phyloP scores from a whole-genome alignment of 2,113 vertebrate species.

The Artemisiospiza belli region DNA sequence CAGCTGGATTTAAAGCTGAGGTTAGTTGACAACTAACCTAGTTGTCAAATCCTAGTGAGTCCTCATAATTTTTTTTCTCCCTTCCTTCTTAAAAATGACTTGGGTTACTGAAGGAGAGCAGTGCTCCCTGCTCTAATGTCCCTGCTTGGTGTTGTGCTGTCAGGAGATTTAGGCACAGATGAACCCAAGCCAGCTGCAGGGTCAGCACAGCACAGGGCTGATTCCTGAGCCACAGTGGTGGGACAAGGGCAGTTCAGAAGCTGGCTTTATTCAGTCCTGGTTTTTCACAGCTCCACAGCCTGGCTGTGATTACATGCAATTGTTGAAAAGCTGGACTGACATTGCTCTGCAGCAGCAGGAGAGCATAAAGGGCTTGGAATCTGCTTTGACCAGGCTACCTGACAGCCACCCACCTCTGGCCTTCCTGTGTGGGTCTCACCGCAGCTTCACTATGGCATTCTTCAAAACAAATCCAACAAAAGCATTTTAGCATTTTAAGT shows the following conservation, averaged over 20 bases:
- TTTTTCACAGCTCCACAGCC: neutral
- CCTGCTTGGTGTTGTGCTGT: neutral
- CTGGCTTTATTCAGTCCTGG: neutral
- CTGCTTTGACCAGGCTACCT: neutral
- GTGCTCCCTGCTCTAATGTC: neutral
- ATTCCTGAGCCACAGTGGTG: fast-evolving
- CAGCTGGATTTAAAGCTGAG: neutral
- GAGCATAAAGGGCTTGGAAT: neutral
- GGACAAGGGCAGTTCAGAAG: neutral
- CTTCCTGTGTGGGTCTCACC: neutral
- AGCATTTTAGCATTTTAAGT: neutral
- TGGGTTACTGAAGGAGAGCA: neutral
- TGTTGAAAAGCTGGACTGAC: neutral
- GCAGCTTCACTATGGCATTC: neutral
- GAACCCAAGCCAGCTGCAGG: neutral
- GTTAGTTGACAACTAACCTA: no score
- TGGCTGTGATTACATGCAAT: fast-evolving
- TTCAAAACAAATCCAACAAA: neutral
- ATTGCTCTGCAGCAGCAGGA: neutral
- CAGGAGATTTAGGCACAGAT: neutral
- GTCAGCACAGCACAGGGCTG: neutral
- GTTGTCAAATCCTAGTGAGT: neutral
- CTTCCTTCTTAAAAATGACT: neutral
- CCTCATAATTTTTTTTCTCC: neutral
- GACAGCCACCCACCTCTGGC: neutral